Conservation (phyloP, 2,888 invertebrate species). For the Clitarchus hookeri region DNA sequence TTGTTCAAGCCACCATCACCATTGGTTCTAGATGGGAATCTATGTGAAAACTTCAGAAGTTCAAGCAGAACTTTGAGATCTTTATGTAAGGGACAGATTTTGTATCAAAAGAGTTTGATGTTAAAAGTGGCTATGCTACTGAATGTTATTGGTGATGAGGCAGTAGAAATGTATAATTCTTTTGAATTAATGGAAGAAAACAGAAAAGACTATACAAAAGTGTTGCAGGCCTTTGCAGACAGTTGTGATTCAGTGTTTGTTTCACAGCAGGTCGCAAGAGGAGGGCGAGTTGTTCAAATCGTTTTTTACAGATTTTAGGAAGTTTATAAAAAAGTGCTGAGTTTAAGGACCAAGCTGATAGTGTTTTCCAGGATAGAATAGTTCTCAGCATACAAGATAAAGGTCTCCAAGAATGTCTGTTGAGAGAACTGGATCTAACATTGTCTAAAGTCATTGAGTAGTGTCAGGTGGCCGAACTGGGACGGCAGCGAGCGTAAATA, state of each 20-base stretch:
- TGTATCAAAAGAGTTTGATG: neutral
- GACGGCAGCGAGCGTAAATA: neutral
- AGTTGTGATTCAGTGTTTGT: neutral
- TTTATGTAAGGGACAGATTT: neutral
- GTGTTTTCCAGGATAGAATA: neutral
- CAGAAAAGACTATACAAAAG: neutral
- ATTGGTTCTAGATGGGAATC: neutral
- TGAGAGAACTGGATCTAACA: neutral
- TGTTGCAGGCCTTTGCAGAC: neutral
- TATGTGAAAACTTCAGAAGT: neutral
- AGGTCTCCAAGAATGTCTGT: constrained; percentile 1
- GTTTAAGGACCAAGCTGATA: neutral
- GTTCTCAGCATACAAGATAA: neutral
- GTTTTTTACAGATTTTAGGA: neutral
- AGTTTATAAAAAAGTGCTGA: neutral
- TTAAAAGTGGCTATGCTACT: neutral
- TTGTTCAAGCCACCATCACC: neutral
- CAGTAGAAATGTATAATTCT: neutral
- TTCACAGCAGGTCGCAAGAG: neutral
- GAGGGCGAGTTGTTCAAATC: neutral
- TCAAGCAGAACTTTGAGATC: neutral
- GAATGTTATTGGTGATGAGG: neutral
- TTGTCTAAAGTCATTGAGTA: neutral
- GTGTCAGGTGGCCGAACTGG: neutral
- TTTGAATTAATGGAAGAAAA: neutral